Percentiles rank a stretch among this genome's conserved stretches.
phyloP scores from a whole-genome alignment of 1,140 invertebrate genomes.

The Hirudo medicinalis region DNA sequence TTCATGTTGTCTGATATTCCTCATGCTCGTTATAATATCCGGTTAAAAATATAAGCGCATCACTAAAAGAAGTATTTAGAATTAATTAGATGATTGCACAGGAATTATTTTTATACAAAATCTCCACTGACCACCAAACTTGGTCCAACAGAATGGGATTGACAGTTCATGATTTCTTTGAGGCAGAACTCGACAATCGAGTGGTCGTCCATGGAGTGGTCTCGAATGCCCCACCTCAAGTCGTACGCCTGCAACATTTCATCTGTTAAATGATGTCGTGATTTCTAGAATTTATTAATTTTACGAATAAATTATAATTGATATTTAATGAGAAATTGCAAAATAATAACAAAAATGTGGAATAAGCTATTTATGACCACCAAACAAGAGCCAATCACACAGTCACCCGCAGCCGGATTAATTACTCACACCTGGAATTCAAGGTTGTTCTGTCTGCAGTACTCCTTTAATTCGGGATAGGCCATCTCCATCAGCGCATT shows the following conservation, averaged over 20 bases:
- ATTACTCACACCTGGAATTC: slow-evolving; percentile 43
- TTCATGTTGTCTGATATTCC: too few relatives aligned
- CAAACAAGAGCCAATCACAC: neutral
- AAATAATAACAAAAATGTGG: neutral
- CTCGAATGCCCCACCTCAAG: slow-evolving; percentile 25
- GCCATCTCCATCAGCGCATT: slow-evolving; percentile 94
- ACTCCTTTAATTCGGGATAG: slow-evolving; percentile 85
- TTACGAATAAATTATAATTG: neutral
- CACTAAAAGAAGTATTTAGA: too few relatives aligned
- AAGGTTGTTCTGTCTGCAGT: slow-evolving; percentile 80
- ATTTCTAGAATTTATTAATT: neutral
- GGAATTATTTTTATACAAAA: neutral
- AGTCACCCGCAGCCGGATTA: neutral
- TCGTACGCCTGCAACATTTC: slow-evolving; percentile 23
- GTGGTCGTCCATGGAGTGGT: slow-evolving; percentile 22
- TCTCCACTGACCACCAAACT: slow-evolving; percentile 20
- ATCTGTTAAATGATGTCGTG: neutral
- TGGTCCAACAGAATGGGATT: slow-evolving; percentile 21
- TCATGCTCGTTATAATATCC: too few relatives aligned
- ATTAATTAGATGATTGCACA: too few relatives aligned
- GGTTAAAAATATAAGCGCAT: too few relatives aligned
- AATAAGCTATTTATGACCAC: neutral
- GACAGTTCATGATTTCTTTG: slow-evolving; percentile 22
- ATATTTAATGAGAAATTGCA: neutral
- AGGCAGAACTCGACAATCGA: slow-evolving; percentile 23